phyloP scores from a whole-genome alignment of 2,113 vertebrate species.

The Acinonyx jubatus region DNA sequence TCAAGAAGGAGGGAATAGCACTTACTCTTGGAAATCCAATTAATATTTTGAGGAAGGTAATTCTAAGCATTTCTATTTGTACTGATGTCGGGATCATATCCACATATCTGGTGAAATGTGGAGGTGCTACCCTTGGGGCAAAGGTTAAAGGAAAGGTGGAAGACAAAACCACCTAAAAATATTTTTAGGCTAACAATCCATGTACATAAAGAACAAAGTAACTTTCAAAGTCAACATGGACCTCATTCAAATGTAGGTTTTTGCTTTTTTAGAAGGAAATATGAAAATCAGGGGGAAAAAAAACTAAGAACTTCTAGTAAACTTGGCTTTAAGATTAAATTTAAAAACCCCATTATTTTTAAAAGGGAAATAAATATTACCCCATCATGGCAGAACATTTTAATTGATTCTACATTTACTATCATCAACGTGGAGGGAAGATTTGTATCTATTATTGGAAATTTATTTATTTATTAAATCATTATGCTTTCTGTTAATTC shows the following conservation, averaged over 20 bases:
- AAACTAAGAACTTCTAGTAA: neutral
- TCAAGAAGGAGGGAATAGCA: neutral
- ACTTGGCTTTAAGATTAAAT: neutral
- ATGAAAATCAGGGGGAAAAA: neutral
- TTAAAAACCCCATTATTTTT: neutral
- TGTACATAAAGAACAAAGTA: neutral
- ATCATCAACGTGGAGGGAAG: neutral
- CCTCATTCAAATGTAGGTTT: neutral
- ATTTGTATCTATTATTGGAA: neutral
- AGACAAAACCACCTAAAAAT: neutral
- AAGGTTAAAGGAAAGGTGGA: neutral
- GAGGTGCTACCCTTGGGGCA: neutral
- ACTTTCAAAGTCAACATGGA: neutral
- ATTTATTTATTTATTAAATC: neutral
- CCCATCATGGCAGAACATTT: neutral
- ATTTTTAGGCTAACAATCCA: neutral
- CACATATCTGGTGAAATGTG: neutral
- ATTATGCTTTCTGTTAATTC: neutral
- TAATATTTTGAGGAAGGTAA: neutral
- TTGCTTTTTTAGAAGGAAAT: neutral
- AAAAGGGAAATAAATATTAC: neutral
- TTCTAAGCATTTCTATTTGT: neutral
- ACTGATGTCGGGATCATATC: neutral
- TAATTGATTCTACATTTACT: neutral
- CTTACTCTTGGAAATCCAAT: neutral